Conservation (phyloP, 2,888 invertebrate genomes). For the Apodemia mormo region DNA sequence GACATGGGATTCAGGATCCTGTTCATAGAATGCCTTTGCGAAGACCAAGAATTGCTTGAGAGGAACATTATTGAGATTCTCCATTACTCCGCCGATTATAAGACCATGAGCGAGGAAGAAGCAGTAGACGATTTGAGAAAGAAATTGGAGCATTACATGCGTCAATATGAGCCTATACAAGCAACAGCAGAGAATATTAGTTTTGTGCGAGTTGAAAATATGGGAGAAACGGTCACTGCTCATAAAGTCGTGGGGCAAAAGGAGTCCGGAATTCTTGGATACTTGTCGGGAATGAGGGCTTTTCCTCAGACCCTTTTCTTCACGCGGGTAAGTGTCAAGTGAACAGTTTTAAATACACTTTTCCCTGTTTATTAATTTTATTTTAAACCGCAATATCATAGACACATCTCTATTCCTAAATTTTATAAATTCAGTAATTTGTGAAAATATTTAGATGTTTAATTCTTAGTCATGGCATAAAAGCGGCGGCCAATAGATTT, state of each 20-base stretch:
- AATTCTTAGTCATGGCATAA: too few relatives aligned
- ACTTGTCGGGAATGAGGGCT: slow-evolving; percentile 92
- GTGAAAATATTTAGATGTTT: too few relatives aligned
- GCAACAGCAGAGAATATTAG: slow-evolving; percentile 79
- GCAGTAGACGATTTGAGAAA: slow-evolving; percentile 91
- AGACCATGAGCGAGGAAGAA: slow-evolving; percentile 87
- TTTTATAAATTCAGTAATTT: too few relatives aligned
- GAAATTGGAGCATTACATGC: slow-evolving; percentile 92
- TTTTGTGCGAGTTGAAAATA: slow-evolving; percentile 74
- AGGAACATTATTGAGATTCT: slow-evolving; percentile 86
- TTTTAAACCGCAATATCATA: too few relatives aligned
- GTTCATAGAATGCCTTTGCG: slow-evolving; percentile 95
- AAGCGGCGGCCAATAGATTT: too few relatives aligned
- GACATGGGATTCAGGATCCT: slow-evolving; percentile 91
- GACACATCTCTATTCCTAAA: too few relatives aligned
- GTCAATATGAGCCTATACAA: slow-evolving; percentile 91
- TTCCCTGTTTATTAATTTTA: too few relatives aligned
- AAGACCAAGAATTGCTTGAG: slow-evolving; percentile 83
- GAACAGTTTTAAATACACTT: too few relatives aligned
- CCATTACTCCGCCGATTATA: slow-evolving; percentile 93
- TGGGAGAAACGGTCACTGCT: slow-evolving; percentile 86
- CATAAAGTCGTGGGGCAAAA: slow-evolving; percentile 89
- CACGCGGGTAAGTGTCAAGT: slow-evolving; percentile 86
- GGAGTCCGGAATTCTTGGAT: slow-evolving; percentile 92
- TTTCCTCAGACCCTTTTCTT: slow-evolving; percentile 93